phyloP scores from a whole-genome alignment of 2,888 invertebrate genomes.

The Rhimphoctona megacephalus region DNA sequence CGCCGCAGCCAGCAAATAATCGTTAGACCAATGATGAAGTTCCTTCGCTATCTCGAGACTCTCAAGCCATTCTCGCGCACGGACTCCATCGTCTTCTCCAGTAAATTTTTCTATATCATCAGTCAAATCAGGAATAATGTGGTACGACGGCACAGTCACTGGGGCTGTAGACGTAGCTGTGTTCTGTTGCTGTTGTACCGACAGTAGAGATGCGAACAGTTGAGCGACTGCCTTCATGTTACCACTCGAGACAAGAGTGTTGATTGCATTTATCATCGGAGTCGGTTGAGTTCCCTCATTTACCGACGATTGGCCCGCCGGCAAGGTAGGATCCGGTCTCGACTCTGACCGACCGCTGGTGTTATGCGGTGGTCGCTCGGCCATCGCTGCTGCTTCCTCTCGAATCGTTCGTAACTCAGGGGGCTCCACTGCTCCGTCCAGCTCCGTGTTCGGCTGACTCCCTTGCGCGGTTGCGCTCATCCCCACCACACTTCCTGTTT shows the following conservation, averaged over 20 bases:
- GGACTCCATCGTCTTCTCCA: conserved; percentile 25
- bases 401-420: neutral
- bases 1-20: conserved; percentile 33
- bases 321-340: neutral
- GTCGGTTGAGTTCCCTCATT: neutral
- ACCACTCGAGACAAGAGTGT: neutral
- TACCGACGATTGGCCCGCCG: neutral
- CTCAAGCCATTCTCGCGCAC: conserved; percentile 49
- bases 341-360: neutral
- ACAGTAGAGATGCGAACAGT: neutral
- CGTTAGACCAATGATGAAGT: conserved; percentile 38
- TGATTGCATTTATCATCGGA: neutral
- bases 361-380: neutral
- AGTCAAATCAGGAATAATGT: conserved; percentile 32
- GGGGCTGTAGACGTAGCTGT: no score
- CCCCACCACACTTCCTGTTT: neutral
- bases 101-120: conserved; percentile 34
- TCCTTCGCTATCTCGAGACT: conserved; percentile 32
- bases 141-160: neutral
- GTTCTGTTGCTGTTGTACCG: neutral
- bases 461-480: neutral
- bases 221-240: neutral
- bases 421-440: neutral
- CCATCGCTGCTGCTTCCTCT: neutral
- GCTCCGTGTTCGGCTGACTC: neutral